These are phyloP conservation scores for Lacerta bilineata DNA, from an alignment of 2,797 vertebrate genomes.

Conservation along the genomic window DNA sequence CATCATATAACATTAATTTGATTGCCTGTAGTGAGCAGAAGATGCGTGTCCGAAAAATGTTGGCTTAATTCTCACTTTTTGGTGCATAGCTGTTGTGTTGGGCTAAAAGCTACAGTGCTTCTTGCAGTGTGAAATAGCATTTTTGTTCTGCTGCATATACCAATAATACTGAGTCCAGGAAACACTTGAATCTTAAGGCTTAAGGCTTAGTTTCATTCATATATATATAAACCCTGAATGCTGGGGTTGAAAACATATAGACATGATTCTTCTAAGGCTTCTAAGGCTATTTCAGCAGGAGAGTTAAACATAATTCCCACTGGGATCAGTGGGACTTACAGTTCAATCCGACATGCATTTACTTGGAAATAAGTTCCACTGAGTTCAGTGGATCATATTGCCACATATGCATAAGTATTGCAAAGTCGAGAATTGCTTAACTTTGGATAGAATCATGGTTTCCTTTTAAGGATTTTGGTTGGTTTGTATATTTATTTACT, in stretches of 20 bases:
- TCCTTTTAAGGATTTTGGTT: background rate
- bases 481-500: background rate
- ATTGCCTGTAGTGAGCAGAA: background rate
- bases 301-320: background rate
- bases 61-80: background rate
- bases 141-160: background rate
- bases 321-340: background rate
- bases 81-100: background rate
- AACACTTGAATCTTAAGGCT: background rate
- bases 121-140: background rate
- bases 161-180: background rate
- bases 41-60: conserved; percentile 10
- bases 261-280: no score
- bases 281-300: background rate
- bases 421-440: background rate
- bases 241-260: background rate
- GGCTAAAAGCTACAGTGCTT: background rate
- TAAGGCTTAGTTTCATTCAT: background rate
- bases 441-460: background rate
- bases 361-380: background rate
- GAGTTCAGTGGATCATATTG: background rate
- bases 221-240: no score
- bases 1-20: background rate
- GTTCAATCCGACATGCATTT: background rate
- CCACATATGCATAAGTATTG: background rate